Percentiles rank a stretch among this genome's conserved stretches.
phyloP scores from a whole-genome alignment of 1,140 invertebrate genomes.

The Popillia japonica region DNA sequence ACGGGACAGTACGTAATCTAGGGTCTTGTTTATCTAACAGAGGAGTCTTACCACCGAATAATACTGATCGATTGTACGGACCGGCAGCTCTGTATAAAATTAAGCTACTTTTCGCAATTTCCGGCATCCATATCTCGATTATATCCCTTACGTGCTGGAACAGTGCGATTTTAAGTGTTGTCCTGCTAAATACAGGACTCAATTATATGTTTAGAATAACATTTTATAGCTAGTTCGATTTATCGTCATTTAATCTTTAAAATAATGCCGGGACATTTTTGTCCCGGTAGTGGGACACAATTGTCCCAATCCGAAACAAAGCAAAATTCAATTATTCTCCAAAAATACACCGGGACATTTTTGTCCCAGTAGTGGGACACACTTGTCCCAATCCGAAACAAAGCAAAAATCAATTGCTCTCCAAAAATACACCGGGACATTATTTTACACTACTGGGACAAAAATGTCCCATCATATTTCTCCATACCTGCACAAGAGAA shows the following conservation, averaged over 20 bases:
- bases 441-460: neutral
- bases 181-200: no score
- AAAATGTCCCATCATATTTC: neutral
- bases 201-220: no score
- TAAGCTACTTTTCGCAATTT: conserved; percentile 74
- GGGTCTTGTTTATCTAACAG: conserved; percentile 71
- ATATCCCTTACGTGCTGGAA: conserved; percentile 82
- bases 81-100: conserved; percentile 83
- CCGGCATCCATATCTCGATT: conserved; percentile 72
- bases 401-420: no score
- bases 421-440: neutral
- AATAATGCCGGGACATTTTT: neutral
- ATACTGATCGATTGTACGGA: conserved; percentile 72
- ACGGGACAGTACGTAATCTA: conserved; percentile 78
- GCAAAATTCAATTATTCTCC: no score
- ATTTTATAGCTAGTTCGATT: no score
- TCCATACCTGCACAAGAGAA: conserved; percentile 69
- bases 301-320: no score
- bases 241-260: no score
- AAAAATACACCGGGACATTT: no score
- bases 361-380: no score
- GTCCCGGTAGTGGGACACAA: neutral
- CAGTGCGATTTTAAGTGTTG: no score
- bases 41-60: conserved; percentile 80
- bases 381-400: no score